Base-by-base conservation (phyloP, 2,888 invertebrate species). In the Platycnemis pennipes region DNA sequence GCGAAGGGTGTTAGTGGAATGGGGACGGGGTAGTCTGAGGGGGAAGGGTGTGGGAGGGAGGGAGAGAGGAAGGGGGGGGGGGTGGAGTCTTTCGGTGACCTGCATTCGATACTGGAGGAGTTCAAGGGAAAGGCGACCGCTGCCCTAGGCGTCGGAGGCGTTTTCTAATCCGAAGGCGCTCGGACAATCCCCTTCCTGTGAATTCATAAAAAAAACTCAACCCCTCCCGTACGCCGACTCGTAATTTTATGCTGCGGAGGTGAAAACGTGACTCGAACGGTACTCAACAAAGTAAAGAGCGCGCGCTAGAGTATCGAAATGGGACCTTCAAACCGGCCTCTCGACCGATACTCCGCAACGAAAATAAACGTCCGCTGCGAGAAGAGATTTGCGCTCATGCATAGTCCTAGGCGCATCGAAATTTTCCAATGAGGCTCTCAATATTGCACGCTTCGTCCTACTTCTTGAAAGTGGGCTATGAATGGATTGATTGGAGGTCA, bases 21-120 rank as follows among this genome's bases (percentile, higher is more conserved):
- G 8, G 63, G 26, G 63, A 26, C n/a, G 8, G n/a, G n/a, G 63
- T 8, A 63, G n/a, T 26, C 2, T 26, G 63, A 26, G 63, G 8
- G 63, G n/a, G 26, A 16, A 26, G 63, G 26, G 26, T n/a, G 37
- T 77, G 1, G 31, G 69, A 31, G 69, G 69, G 16, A 31, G 69
- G 69, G 69, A n/a, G 69, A 31, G 69, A 19, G 69, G 69, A 77
- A 11, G 5, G 31, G 37, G 19, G 7, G 31, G 69, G 0, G 26
- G 26, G n/a, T 22, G 63, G 63, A 63, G 63, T 16, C 69, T 37
- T 77, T 8, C n/a, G 69, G 5, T 77, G 69, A 77, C 69, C 69
- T 77, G 69, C 69, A 77, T 77, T 77, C 69, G 69, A 11, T 77
- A 31, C 69, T 31, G 31, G 69, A 77, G 69, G 69, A 77, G 31